Evolutionary conservation across 2,113 vertebrate species (phyloP).

Genomic region (Mastomys coucha): DNA sequence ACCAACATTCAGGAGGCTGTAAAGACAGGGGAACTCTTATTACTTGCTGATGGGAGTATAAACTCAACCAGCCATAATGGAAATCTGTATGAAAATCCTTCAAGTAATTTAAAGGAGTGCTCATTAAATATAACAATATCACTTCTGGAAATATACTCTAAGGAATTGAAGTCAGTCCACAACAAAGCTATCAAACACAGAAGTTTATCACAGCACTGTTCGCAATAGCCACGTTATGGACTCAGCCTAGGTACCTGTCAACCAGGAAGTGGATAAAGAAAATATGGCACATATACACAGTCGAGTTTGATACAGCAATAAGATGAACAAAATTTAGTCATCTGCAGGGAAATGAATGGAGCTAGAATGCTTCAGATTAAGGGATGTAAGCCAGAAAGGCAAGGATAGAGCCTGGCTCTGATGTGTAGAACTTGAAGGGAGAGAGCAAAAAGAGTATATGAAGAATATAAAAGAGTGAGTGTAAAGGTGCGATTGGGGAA

Average conservation of each 20-base stretch:
- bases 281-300: not conserved
- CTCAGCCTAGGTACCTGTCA: not conserved
- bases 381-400: not conserved
- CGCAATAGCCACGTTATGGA: not conserved
- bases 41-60: not conserved
- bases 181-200: not conserved
- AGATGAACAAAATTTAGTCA: not conserved
- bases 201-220: not conserved
- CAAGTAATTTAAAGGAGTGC: not conserved
- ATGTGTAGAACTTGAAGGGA: not conserved
- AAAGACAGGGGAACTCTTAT: not conserved
- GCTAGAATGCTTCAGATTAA: not conserved
- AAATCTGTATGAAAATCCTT: not conserved
- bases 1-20: not conserved
- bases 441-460: not conserved
- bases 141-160: not conserved
- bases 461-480: not conserved
- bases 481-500: not conserved
- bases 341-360: not conserved
- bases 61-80: not conserved
- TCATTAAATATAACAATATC: not conserved
- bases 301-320: not conserved
- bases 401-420: not conserved
- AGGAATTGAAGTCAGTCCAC: not conserved
- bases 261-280: not conserved